Base-by-base conservation (phyloP, 2,113 vertebrate genomes). In the Cynopterus brachyotis region DNA sequence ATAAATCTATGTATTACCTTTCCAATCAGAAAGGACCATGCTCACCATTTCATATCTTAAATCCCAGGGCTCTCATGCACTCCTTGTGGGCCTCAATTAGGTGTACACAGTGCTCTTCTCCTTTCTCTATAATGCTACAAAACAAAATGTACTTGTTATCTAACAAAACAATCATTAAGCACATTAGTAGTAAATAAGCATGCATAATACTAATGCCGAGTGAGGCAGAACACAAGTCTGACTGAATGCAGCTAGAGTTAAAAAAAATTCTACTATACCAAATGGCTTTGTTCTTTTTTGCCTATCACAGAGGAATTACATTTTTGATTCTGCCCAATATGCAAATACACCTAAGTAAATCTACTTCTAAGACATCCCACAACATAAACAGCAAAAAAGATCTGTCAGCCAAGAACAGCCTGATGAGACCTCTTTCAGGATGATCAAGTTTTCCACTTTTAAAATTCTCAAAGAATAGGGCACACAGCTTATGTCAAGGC, bases 61-160 rank as follows among this genome's bases (percentile, higher is more conserved):
- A 99, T 66, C 99, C 99, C 94, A 99, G 98, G 3, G 99, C 99
- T 98, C 99, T 99, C 99, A 99, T 99, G 95, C 99, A 99, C 3
- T 99, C 99, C 96, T 99, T 99, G 97, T 99, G 99, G n/a, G 99
- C 99, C 97, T 99, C 99, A 13, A 99, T 99, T 17, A 99, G 98
- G 47, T 98, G 98, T 85, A 98, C 97, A 98, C 99, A 99, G 24
- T 98, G 98, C 80, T 99, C 99, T 97, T 99, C 99, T n/a, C 99
- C 99, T 96, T 99, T 99, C 95, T 99, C 99, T 75, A 99, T 99
- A 97, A 99, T 99, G 98, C 99, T 99, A 97, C 16, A 98, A 98
- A 81, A 97, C 26, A 98, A 97, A 93, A 89, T 78, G 59, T 64
- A 88, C 42, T 72, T 17, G 50, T 97, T 97, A 93, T 85, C 28